These are phyloP conservation scores for Agonopterix heracliana DNA, from an alignment of 2,888 invertebrate species.

Conservation along the genomic window DNA sequence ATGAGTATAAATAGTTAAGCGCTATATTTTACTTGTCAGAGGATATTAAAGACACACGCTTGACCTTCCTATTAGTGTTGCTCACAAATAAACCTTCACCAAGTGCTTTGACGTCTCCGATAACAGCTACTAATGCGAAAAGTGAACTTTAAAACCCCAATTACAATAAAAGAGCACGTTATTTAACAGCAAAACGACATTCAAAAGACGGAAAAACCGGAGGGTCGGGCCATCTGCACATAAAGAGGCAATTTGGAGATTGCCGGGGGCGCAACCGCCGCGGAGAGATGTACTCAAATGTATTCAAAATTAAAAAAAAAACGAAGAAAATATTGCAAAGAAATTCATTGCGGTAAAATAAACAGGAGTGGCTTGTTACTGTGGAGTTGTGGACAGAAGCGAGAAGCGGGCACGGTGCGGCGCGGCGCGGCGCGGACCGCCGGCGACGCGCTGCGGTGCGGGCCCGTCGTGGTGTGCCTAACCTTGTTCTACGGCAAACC, in stretches of 20 bases:
- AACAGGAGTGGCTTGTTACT: conserved; percentile 62
- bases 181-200: conserved; percentile 75
- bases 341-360: conserved; percentile 73
- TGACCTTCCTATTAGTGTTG: too few species aligned
- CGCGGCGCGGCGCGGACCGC: too few species aligned
- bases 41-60: too few species aligned
- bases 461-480: background rate
- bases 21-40: too few species aligned
- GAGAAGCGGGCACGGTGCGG: background rate
- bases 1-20: too few species aligned
- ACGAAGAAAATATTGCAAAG: conserved; percentile 66
- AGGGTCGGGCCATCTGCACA: conserved; percentile 75
- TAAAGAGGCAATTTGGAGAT: conserved; percentile 77
- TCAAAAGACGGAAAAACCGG: conserved; percentile 73
- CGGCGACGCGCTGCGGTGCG: background rate
- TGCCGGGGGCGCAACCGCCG: conserved; percentile 72
- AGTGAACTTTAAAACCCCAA: conserved; percentile 56
- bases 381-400: background rate
- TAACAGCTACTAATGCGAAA: conserved; percentile 22
- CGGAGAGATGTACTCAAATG: conserved; percentile 71
- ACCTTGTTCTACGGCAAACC: background rate
- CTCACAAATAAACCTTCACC: too few species aligned
- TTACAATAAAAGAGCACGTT: conserved; percentile 71
- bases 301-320: conserved; percentile 71
- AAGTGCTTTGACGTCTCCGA: too few species aligned